phyloP scores from a whole-genome alignment of 2,888 invertebrate genomes.

The Drosophila greeni region DNA sequence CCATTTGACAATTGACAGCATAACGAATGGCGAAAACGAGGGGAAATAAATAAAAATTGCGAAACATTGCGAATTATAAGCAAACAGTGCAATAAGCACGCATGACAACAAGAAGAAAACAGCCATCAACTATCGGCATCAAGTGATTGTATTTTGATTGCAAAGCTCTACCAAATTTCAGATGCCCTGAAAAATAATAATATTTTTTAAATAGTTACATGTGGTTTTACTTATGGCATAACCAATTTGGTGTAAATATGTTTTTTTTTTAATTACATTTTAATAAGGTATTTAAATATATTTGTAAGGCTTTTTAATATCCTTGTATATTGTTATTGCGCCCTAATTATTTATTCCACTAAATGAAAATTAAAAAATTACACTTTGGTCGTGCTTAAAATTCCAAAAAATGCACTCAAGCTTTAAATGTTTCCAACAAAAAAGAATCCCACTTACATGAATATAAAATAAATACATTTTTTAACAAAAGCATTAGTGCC shows the following conservation, averaged over 20 bases:
- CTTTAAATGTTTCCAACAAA: neutral
- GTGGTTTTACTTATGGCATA: neutral
- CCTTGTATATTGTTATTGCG: neutral
- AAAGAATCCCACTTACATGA: neutral
- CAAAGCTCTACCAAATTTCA: neutral
- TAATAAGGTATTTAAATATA: no score
- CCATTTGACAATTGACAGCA: slow-evolving; percentile 17
- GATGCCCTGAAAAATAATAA: neutral
- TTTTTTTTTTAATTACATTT: neutral
- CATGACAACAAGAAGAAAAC: neutral
- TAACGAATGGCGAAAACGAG: slow-evolving; percentile 10
- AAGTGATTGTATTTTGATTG: neutral
- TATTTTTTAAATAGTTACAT: neutral
- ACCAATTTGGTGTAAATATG: neutral
- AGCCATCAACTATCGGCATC: neutral
- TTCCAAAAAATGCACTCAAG: neutral
- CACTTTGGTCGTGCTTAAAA: neutral
- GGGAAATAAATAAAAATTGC: slow-evolving; percentile 12
- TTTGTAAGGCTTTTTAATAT: no score
- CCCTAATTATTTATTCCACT: neutral
- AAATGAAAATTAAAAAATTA: no score
- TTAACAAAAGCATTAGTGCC: neutral
- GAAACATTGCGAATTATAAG: slow-evolving; percentile 9
- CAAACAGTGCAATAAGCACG: slow-evolving; percentile 8
- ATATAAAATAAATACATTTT: neutral